A percentile compares a stretch with the other conserved stretches of the same genome.
phyloP scores from a whole-genome alignment of 2,113 vertebrate genomes.

The Fregetta grallaria region DNA sequence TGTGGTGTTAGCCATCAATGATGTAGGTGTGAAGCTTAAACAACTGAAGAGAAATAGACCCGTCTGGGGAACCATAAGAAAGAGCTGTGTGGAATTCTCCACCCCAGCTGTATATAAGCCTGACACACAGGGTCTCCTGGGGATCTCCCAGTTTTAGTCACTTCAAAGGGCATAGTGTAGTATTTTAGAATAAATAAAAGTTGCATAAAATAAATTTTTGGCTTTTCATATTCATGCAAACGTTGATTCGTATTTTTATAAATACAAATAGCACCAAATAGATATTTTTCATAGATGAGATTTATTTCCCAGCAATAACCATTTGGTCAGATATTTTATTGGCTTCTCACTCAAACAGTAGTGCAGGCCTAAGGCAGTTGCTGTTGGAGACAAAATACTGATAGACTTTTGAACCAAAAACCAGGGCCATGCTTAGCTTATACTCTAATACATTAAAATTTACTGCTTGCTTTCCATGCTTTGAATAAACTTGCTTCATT shows the following conservation, averaged over 20 bases:
- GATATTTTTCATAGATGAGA: neutral
- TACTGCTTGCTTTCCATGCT: neutral
- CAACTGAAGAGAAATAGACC: neutral
- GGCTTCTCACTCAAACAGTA: neutral
- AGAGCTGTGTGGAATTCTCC: neutral
- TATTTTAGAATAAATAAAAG: neutral
- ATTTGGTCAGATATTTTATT: slow-evolving; percentile 16
- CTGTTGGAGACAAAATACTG: neutral
- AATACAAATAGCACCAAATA: neutral
- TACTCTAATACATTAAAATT: neutral
- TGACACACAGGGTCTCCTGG: neutral
- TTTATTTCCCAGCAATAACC: neutral
- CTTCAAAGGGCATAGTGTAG: neutral
- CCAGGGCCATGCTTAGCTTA: neutral
- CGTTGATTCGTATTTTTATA: neutral
- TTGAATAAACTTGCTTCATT: slow-evolving; percentile 24
- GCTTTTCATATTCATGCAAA: neutral
- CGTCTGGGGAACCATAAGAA: neutral
- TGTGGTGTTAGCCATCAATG: neutral
- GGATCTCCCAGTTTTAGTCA: neutral
- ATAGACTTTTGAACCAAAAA: neutral
- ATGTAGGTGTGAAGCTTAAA: neutral
- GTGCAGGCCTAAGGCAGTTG: neutral
- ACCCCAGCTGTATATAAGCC: neutral
- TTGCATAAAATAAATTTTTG: neutral